Base-by-base conservation (phyloP, 2,888 invertebrate genomes). In the Hipparchia semele region DNA sequence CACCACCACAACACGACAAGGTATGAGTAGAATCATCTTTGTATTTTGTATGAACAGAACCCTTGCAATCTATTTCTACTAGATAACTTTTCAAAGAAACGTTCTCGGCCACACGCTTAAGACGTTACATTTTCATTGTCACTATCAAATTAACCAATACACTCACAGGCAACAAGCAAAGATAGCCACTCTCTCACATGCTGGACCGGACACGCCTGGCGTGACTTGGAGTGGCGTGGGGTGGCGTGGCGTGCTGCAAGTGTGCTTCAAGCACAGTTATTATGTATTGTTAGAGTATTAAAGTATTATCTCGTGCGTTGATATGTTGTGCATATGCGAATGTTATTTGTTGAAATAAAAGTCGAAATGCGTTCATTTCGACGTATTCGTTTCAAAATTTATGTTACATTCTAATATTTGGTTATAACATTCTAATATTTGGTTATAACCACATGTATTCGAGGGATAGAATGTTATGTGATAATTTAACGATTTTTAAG, bases 271-370 rank as follows among this genome's bases (percentile, higher is more conserved):
- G 23, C 23, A 9, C 23, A 23, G 2, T 70, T 54, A 54, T 60
- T 67, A 56, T 39, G 49, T 49, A 67, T 71, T 59, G 66, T 71
- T 71, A 59, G 23, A 61, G 58, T 65, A 7, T 51, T 69, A 64
- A 54, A 54, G n/a, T 62, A 65, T 53, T 65, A 65, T 51, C 33
- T 53, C 53, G 51, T 53, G 65, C 65, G 58, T 58, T 58, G 58
- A 58, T 13, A 56, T 56, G 13, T 56, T 58, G 58, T 58, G 23
- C 23, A 49, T 49, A 64, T 23, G 49, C 13, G 49, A 64, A 60
- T 61, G 69, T 69, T 61, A 61, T 45, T 60, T 39, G 69, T 69
- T 69, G 23, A 45, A 33, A 10, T 53, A 13, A 61, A 53, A 51
- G 6, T 53, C 9, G 23, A 12, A 65, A 53, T 9, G 12, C 10